Conservation (phyloP, 1,140 invertebrate genomes). For the Rhynchophorus ferrugineus region DNA sequence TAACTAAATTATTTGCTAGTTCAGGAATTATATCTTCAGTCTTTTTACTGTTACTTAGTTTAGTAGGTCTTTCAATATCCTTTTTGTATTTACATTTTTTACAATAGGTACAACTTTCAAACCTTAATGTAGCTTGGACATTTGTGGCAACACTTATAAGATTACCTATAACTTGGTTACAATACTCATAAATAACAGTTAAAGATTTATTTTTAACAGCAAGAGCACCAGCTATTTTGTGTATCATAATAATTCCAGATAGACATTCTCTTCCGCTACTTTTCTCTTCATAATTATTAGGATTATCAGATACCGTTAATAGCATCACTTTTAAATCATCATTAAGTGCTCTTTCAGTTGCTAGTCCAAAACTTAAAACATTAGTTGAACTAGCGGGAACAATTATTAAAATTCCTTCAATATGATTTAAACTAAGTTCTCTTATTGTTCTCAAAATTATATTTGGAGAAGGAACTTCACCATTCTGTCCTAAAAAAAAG, state of each 20-base stretch:
- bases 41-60: too few species aligned
- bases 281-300: conserved; percentile 13
- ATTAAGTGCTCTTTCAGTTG: conserved; percentile 34
- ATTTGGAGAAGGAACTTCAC: conserved; percentile 47
- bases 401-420: conserved; percentile 35
- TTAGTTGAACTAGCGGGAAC: conserved; percentile 29
- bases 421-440: conserved; percentile 40
- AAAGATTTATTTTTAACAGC: conserved; percentile 49
- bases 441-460: conserved; percentile 44
- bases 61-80: conserved; percentile 7
- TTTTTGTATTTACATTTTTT: conserved; percentile 6
- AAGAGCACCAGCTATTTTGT: conserved; percentile 63
- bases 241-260: conserved; percentile 52
- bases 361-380: conserved; percentile 36
- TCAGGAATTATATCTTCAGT: conserved; percentile 8
- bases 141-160: conserved; percentile 27
- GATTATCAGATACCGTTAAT: conserved; percentile 31
- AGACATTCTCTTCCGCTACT: conserved; percentile 40
- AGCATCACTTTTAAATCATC: conserved; percentile 30
- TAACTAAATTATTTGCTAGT: neutral
- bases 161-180: conserved; percentile 31
- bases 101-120: conserved; percentile 12
- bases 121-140: conserved; percentile 5
- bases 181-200: conserved; percentile 40
- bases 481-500: conserved; percentile 30